These are phyloP conservation scores for Pherbina coryleti DNA, from an alignment of 2,888 invertebrate species.

Conservation along the genomic window DNA sequence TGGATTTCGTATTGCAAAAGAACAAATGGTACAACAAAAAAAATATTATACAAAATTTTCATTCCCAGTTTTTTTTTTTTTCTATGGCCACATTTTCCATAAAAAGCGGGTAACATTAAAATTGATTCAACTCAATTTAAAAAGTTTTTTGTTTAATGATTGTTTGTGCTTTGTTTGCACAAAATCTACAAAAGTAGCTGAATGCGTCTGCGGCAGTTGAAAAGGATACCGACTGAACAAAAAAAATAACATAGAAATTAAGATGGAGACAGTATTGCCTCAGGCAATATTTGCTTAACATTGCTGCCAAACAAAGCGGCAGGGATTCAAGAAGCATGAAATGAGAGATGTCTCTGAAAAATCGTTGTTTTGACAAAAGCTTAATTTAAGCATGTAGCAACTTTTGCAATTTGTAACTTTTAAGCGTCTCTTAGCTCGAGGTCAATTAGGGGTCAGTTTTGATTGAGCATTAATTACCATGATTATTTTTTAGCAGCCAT, in stretches of 20 bases:
- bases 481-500: too few relatives aligned
- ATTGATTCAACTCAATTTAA: conserved; percentile 40
- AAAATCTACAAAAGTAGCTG: conserved; percentile 20
- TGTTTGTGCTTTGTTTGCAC: conserved; percentile 38
- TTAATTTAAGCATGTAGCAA: too few relatives aligned
- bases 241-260: not conserved
- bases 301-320: not conserved
- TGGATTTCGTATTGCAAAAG: conserved; percentile 5
- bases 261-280: not conserved
- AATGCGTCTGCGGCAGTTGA: not conserved
- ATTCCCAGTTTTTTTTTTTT: not conserved
- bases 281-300: conserved; percentile 14
- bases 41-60: too few relatives aligned
- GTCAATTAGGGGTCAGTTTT: too few relatives aligned
- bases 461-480: too few relatives aligned
- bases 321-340: too few relatives aligned
- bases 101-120: conserved; percentile 23
- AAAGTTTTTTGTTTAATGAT: conserved; percentile 40
- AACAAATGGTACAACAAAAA: not conserved
- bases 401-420: too few relatives aligned
- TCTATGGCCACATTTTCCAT: conserved; percentile 6
- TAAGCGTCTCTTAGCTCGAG: too few relatives aligned
- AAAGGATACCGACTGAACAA: not conserved
- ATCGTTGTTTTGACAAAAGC: too few relatives aligned
- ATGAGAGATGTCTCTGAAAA: too few relatives aligned